Evolutionary conservation across 2,888 invertebrate species (phyloP).

Genomic region (Allophyes oxyacanthae): DNA sequence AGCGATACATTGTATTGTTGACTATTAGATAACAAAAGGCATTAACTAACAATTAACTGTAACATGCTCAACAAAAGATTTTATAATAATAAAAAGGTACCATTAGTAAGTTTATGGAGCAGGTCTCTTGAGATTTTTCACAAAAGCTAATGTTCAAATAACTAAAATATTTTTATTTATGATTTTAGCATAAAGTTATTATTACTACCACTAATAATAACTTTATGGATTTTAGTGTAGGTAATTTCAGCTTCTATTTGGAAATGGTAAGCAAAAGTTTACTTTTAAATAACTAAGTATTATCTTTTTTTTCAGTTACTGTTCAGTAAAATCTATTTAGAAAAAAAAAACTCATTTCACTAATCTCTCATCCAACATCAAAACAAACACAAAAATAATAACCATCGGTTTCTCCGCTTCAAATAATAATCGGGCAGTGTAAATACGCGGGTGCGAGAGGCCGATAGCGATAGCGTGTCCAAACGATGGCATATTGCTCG

Average conservation of each 20-base stretch:
- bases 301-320: too few species aligned
- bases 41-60: slow-evolving; percentile 2
- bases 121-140: too few species aligned
- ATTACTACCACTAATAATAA: too few species aligned
- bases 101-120: background rate
- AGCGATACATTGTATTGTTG: background rate
- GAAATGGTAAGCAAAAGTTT: background rate
- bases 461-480: slow-evolving; percentile 70
- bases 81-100: slow-evolving; percentile 9
- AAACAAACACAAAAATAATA: slow-evolving; percentile 37
- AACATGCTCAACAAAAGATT: slow-evolving; percentile 3
- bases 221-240: too few species aligned
- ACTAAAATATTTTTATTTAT: slow-evolving; percentile 6
- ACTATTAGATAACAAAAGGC: slow-evolving; percentile 6
- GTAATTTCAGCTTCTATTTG: background rate
- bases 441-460: slow-evolving; percentile 67
- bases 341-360: background rate
- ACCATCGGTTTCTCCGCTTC: slow-evolving; percentile 23
- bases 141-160: too few species aligned
- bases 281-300: too few species aligned
- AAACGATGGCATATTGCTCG: slow-evolving; percentile 71
- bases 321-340: too few species aligned
- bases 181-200: too few species aligned
- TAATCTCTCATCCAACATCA: slow-evolving; percentile 24
- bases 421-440: slow-evolving; percentile 55